Percentiles rank a stretch among this genome's conserved stretches.
phyloP scores from a whole-genome alignment of 2,113 vertebrate genomes.

The Chaenocephalus aceratus region DNA sequence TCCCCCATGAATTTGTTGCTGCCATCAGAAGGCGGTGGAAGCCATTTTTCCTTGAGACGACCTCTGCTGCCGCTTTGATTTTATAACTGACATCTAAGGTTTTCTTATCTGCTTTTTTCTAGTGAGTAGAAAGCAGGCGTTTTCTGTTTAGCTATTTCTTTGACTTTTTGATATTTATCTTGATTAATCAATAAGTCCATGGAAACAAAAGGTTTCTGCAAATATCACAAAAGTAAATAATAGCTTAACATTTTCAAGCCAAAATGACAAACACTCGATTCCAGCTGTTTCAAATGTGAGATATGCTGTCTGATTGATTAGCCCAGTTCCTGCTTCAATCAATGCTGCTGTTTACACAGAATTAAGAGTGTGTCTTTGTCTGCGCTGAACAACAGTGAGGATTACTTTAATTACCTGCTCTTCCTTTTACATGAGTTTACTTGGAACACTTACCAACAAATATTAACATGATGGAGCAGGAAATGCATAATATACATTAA shows the following conservation, averaged over 20 bases:
- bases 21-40: slow-evolving; percentile 4
- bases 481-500: neutral
- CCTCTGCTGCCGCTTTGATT: slow-evolving; percentile 32
- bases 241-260: neutral
- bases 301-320: neutral
- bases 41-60: slow-evolving; percentile 9
- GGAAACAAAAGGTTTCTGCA: neutral
- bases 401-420: neutral
- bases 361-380: neutral
- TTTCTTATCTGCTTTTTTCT: neutral
- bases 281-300: neutral
- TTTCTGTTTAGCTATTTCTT: neutral
- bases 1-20: slow-evolving; percentile 24
- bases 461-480: neutral
- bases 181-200: neutral
- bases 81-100: neutral
- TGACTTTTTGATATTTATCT: neutral
- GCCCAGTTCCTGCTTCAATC: neutral
- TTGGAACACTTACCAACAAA: neutral
- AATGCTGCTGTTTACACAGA: neutral
- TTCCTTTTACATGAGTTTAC: neutral
- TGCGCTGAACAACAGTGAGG: neutral
- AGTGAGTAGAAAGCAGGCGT: neutral
- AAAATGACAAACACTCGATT: neutral
- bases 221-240: neutral